Evolutionary conservation across 2,888 invertebrate species (phyloP), one percentile per base, ranked within the genome.

Genomic region (Orthonychiurus folsomi): DNA sequence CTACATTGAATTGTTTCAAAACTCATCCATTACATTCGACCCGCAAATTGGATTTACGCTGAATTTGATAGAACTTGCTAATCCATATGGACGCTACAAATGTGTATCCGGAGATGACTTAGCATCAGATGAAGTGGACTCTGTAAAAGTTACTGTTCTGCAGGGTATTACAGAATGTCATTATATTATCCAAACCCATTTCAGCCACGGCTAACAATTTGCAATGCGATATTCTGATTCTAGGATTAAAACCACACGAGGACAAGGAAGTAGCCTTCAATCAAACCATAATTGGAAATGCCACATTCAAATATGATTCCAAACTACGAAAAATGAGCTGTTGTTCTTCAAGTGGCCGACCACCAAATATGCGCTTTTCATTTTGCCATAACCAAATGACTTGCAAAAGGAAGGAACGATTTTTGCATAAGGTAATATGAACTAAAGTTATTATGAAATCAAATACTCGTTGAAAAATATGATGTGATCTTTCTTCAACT

Each of bases 341-440:
- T 48, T 73, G 72, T 50, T 70, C 72, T 12, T 69, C 67, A 27
- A 66, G 66, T 52, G 50, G 66, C 12, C 69, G 56, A 54, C 50
- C 71, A 1, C 71, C 72, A 1, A 68, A 68, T 55, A 25, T 73
- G 18, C 63, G 66, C 50, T 66, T 63, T 27, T 60, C 69, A 12
- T 73, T 68, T 62, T 73, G 72, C 48, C 66, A 65, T 37, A 68
- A 71, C 60, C 64, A 67, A 2, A 62, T 69, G 5, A 65, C 66
- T 48, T 73, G 72, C 48, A 66, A 69, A 65, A 61, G 65, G 58
- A 61, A 64, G 28, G 67, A 70, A 50, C 60, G 63, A 23, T 59
- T 64, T 9, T 59, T 69, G 3, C 53, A 62, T 50, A 63, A 66
- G 60, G 70, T 70, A 60, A 61, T 15, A 53, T 9, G n/a, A 15